A percentile compares a stretch with the other conserved stretches of the same genome.
Conservation (phyloP, 2,888 invertebrate species). For the Thecophora atra region DNA sequence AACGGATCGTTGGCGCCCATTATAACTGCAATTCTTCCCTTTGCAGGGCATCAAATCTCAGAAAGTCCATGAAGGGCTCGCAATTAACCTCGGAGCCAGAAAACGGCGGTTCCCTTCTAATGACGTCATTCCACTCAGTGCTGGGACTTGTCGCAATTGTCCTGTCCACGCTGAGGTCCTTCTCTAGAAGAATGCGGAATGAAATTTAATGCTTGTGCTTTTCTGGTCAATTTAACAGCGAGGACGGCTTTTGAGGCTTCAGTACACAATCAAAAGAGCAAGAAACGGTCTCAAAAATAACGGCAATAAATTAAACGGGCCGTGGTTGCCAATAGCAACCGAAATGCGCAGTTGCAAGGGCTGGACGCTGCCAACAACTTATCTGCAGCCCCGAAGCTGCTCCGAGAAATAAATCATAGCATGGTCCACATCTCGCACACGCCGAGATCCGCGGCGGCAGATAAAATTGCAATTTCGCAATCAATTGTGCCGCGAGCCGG, state of each 20-base stretch:
- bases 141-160: constrained; percentile 34
- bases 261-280: too few species aligned
- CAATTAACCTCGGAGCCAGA: constrained; percentile 23
- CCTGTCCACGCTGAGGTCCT: constrained; percentile 40
- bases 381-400: constrained; percentile 20
- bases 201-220: constrained; percentile 18
- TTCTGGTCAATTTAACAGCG: too few species aligned
- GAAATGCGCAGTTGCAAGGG: not conserved
- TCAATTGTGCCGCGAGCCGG: not conserved
- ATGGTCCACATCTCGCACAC: not conserved
- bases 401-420: constrained; percentile 11
- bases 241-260: too few species aligned
- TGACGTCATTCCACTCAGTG: constrained; percentile 42
- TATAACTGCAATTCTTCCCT: constrained; percentile 26
- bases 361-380: not conserved
- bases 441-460: not conserved
- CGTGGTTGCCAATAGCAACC: constrained; percentile 7
- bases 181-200: too few species aligned
- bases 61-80: constrained; percentile 17
- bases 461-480: constrained; percentile 3
- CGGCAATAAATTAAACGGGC: constrained; percentile 25
- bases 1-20: constrained; percentile 9
- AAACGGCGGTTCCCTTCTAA: constrained; percentile 16
- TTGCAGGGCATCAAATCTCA: constrained; percentile 30
- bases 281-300: too few species aligned